Base-by-base conservation (phyloP, 2,113 vertebrate species). In the Puntigrus tetrazona region DNA sequence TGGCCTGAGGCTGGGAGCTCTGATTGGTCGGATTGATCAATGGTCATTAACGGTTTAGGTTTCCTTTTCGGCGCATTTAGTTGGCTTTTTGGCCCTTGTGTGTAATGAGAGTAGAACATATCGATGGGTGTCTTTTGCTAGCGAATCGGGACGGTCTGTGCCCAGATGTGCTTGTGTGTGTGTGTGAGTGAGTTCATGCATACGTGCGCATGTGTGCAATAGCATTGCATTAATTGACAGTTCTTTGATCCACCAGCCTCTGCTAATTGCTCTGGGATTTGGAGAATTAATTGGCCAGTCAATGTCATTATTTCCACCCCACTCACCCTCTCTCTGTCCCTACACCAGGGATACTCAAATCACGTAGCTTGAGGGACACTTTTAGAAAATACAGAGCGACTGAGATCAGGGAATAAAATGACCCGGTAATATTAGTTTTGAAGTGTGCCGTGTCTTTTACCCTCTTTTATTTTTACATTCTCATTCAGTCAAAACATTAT, bases 191-290 rank as follows among this genome's bases (percentile, higher is more conserved):
- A 74, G 34, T 20, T 59, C 25, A 29, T 61, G 22, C 41, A 59
- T 38, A 18, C 27, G 63, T 70, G 45, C 31, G 43, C 16, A 59
- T 81, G 25, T 52, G 27, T n/a, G 22, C 59, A 27, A 63, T 18
- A 61, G 65, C 45, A 45, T 78, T 34, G 41, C 45, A 25, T 81
- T 84, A 81, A 85, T 81, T 86, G 72, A 69, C 55, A 45, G 38
- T 82, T 73, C 16, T 79, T 47, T 88, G 34, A 67, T 83, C 73
- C 34, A 61, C 78, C 63, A 82, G 50, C 55, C 61, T 34, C 18
- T 47, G 31, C 34, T 88, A 87, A 88, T 86, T 86, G 75, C 74
- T 85, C 22, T 84, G 80, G 86, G 81, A 87, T 78, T 77, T 76
- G 11, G 73, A 29, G 41, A 69, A 69, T 84, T 84, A 88, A 86